Evolutionary conservation across 2,113 vertebrate species (phyloP).

Genomic region (Lasiurus borealis): DNA sequence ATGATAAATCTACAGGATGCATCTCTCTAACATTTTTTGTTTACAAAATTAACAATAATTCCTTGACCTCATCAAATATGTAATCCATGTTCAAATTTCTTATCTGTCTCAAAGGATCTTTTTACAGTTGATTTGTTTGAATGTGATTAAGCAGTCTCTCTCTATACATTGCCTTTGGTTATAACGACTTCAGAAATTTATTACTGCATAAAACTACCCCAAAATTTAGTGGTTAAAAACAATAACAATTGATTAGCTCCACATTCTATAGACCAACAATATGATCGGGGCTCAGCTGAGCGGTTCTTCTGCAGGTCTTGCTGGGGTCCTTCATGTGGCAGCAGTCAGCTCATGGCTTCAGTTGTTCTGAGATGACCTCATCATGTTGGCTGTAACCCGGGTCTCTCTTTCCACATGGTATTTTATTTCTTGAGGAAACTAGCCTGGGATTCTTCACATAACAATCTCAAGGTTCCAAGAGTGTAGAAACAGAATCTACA

Average conservation of each 20-base stretch:
- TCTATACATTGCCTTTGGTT: background rate
- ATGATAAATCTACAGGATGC: background rate
- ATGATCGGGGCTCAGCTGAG: background rate
- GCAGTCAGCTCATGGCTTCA: background rate
- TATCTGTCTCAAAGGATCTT: slow-evolving; percentile 18
- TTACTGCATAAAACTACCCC: background rate
- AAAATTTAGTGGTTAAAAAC: background rate
- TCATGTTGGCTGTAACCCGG: background rate
- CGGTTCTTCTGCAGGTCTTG: background rate
- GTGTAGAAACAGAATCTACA: background rate
- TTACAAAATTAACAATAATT: slow-evolving; percentile 28
- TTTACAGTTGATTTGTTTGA: background rate
- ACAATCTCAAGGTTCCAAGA: background rate
- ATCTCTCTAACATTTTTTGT: background rate
- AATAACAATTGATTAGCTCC: background rate
- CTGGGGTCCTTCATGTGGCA: background rate
- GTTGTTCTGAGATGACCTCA: background rate
- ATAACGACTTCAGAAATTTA: background rate
- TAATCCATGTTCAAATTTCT: background rate
- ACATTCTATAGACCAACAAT: background rate
- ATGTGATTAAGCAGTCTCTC: background rate
- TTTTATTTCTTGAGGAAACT: background rate
- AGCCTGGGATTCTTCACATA: background rate
- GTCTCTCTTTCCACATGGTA: background rate
- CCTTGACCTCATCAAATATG: background rate